Evolutionary conservation across 2,797 vertebrate genomes (phyloP).

Genomic region (Enteromius fasciolatus): DNA sequence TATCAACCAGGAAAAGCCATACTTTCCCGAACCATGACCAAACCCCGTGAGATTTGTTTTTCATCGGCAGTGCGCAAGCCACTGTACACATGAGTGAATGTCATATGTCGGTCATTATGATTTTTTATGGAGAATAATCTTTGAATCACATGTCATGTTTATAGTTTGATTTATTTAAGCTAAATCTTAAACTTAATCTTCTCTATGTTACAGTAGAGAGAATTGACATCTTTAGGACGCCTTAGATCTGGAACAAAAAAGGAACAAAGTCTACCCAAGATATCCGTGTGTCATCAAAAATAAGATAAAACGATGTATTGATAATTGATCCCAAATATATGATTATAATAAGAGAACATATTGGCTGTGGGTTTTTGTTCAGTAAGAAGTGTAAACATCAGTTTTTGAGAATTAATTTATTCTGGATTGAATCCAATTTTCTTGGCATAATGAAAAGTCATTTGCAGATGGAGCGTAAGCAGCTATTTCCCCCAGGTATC

Average conservation of each 20-base stretch:
- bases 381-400: not conserved
- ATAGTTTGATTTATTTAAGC: not conserved
- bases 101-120: not conserved
- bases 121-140: not conserved
- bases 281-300: not conserved
- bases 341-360: not conserved
- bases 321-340: not conserved
- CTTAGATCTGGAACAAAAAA: not conserved
- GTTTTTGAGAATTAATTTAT: not conserved
- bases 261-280: not conserved
- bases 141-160: not conserved
- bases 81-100: not conserved
- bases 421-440: not conserved
- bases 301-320: slow-evolving; percentile 34
- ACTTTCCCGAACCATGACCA: slow-evolving; percentile 29
- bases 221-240: not conserved
- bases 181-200: not conserved
- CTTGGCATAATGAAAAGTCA: not conserved
- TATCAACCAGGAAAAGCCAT: slow-evolving; percentile 29
- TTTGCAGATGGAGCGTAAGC: slow-evolving; percentile 7
- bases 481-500: not conserved
- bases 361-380: not conserved
- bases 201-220: not conserved
- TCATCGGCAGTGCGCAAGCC: not conserved
- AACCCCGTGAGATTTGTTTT: not conserved